Evolutionary conservation across 2,888 invertebrate species (phyloP).

Genomic region (Frankliniella fusca): DNA sequence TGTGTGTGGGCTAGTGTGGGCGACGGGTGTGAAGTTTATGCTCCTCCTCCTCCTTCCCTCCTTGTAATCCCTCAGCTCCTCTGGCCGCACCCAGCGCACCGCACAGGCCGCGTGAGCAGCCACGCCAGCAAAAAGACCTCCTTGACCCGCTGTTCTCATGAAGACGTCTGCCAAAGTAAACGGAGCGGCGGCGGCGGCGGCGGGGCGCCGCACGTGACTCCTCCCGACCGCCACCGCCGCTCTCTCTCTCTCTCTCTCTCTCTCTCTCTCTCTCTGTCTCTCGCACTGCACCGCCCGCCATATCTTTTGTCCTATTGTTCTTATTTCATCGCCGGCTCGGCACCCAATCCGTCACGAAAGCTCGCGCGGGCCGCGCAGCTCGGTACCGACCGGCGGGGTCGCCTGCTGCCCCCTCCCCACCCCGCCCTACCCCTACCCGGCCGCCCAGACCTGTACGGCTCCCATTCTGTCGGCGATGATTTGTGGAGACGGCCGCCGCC

Average conservation of each 20-base stretch:
- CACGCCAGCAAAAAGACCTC: no score
- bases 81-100: no score
- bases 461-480: no score
- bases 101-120: no score
- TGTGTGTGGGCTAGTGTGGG: background rate
- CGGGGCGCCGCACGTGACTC: background rate
- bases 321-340: background rate
- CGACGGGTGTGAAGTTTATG: background rate
- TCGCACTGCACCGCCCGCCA: background rate
- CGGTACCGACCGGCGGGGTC: no score
- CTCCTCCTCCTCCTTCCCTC: background rate
- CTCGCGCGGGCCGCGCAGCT: no score
- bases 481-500: no score
- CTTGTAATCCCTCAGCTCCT: no score
- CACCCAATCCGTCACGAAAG: no score
- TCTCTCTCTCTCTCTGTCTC: background rate
- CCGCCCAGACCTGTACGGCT: no score
- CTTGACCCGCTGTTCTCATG: conserved; percentile 1
- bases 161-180: conserved; percentile 10
- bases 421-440: background rate
- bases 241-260: conserved; percentile 1
- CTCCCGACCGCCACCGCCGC: background rate
- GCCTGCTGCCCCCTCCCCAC: conserved; percentile 24
- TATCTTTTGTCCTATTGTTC: background rate
- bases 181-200: background rate